Conservation (phyloP, 2,888 invertebrate genomes). For the Eupithecia abbreviata region DNA sequence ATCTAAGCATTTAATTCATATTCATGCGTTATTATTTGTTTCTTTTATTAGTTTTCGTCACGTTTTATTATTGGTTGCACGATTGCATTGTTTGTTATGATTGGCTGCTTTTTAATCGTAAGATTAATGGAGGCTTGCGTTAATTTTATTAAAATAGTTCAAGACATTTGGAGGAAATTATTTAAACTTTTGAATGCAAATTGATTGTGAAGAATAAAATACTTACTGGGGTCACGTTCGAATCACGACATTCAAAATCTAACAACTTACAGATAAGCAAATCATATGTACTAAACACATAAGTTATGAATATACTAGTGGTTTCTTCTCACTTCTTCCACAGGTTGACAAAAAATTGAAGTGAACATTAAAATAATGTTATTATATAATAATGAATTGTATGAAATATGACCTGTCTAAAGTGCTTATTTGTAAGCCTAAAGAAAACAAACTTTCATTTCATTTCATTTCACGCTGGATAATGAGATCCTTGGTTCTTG, state of each 20-base stretch:
- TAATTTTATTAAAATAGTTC: not conserved
- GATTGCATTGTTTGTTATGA: slow-evolving; percentile 16
- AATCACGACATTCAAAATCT: no score
- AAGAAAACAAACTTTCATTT: no score
- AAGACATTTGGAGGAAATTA: not conserved
- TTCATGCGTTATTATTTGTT: slow-evolving; percentile 18
- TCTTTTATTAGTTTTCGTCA: slow-evolving; percentile 27
- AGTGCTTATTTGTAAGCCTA: no score
- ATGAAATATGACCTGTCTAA: no score
- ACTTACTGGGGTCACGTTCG: not conserved
- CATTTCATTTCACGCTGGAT: no score
- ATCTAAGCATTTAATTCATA: slow-evolving; percentile 42
- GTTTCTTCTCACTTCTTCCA: no score
- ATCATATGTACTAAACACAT: no score
- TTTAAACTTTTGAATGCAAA: not conserved
- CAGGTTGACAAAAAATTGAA: no score
- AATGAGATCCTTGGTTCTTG: not conserved
- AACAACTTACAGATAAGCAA: no score
- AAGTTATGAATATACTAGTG: no score
- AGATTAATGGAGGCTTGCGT: slow-evolving; percentile 5
- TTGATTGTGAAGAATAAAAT: not conserved
- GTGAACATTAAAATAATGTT: no score
- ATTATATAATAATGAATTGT: no score
- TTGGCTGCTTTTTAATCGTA: slow-evolving; percentile 10
- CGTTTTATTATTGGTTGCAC: slow-evolving; percentile 17